Conservation (phyloP, 1,140 invertebrate species). For the Uloborus diversus region DNA sequence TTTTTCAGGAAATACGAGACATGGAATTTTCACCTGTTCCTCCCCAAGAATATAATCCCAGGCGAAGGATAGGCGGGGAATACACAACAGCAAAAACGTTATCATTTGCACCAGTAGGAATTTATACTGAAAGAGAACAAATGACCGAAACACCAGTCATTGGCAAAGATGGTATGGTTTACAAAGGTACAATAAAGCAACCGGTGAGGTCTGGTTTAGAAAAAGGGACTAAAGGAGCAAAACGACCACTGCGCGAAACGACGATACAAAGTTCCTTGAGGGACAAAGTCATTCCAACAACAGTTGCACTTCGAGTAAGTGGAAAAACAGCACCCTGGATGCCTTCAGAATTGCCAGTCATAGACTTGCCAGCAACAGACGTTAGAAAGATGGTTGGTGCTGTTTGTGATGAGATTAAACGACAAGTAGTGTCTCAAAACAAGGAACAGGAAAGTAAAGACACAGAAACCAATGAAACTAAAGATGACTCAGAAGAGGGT, state of each 20-base stretch:
- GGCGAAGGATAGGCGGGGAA: background rate
- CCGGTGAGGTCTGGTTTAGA: background rate
- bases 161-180: slow-evolving; percentile 2
- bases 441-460: background rate
- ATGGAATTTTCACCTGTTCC: background rate
- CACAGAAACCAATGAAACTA: no score
- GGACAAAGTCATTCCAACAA: background rate
- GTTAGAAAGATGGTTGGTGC: no score
- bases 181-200: background rate
- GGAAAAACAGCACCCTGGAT: background rate
- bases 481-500: background rate
- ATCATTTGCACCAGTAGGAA: background rate
- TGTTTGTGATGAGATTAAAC: no score
- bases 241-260: background rate
- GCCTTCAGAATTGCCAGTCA: background rate
- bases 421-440: background rate
- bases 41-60: background rate
- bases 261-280: background rate
- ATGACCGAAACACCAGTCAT: background rate
- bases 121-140: background rate
- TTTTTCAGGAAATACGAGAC: slow-evolving; percentile 11
- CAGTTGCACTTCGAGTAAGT: background rate
- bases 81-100: slow-evolving; percentile 6
- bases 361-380: background rate
- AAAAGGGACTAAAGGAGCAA: background rate